Evolutionary conservation across 2,113 vertebrate genomes (phyloP).

Genomic region (Callorhinus ursinus): DNA sequence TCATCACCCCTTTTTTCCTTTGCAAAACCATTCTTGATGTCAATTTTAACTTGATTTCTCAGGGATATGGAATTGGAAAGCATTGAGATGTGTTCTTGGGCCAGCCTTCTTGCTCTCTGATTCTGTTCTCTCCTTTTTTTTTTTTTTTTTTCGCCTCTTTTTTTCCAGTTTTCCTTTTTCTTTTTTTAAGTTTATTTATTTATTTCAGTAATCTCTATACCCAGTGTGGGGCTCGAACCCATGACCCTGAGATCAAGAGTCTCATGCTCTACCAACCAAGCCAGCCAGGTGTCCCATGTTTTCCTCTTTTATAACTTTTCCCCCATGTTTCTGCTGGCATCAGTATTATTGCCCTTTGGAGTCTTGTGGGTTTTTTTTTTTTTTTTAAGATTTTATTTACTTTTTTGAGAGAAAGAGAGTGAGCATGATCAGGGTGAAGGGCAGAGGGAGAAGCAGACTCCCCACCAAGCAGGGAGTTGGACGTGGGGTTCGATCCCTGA

Average conservation of each 20-base stretch:
- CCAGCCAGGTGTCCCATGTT: background rate
- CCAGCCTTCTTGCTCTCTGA: background rate
- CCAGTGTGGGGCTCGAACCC: background rate
- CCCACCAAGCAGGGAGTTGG: background rate
- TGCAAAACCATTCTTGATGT: background rate
- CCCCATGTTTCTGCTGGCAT: background rate
- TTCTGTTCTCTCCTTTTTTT: slow-evolving; percentile 1
- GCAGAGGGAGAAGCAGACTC: background rate
- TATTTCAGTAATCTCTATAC: background rate
- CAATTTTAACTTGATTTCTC: slow-evolving; percentile 46
- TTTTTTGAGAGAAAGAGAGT: background rate
- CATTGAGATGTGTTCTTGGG: background rate
- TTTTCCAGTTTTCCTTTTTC: background rate
- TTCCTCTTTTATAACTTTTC: background rate
- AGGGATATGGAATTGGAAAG: background rate
- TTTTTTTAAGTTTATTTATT: background rate
- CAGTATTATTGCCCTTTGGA: background rate
- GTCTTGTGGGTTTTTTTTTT: background rate
- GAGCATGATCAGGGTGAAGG: background rate
- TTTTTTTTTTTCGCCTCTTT: background rate
- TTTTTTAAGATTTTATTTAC: background rate
- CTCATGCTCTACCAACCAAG: background rate
- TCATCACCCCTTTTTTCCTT: background rate
- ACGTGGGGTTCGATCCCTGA: background rate
- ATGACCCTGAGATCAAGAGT: background rate